Evolutionary conservation across 2,888 invertebrate genomes (phyloP), one percentile per base, ranked within the genome.

Genomic region (Villa cingulata): DNA sequence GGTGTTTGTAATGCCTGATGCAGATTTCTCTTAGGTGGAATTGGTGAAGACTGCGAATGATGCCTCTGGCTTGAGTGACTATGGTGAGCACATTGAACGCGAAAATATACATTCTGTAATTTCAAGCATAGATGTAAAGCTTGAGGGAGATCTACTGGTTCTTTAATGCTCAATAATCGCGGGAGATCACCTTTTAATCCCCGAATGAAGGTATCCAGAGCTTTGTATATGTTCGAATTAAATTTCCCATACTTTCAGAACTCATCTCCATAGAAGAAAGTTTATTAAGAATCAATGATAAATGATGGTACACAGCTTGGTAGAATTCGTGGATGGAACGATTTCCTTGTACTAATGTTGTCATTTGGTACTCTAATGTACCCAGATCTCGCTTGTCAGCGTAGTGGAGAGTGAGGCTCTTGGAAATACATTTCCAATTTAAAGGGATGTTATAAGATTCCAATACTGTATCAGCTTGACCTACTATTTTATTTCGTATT

Each of bases 251-350:
- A n/a, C 53, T 19, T 23, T 57, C 55, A 4, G 16, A 15, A 10
- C 52, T 48, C 10, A 52, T 38, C 5, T 58, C 54, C 45, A 56
- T 51, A n/a, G 46, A 46, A 7, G 27, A 23, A 29, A 56, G 43
- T 49, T 58, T 55, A 43, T 56, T 57, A 19, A 57, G 16, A 5
- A 56, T 56, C 3, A 56, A 37, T 6, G 58, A 55, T 2, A 54
- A 41, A 16, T 57, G 53, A 2, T 52, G 36, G 32, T 55, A 56
- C 1, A 57, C 55, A 12, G 29, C 19, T 36, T 56, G 50, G 20
- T 56, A 56, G 27, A 54, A 57, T 19, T 56, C 51, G 5, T 45
- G 46, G 2, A 57, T 46, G 10, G 55, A 38, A 16, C 41, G 18
- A 17, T 39, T 44, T 4, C 49, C 46, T 48, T 54, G 50, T 10